Base-by-base conservation (phyloP, 2,888 invertebrate species). In the Coleophora deauratella region DNA sequence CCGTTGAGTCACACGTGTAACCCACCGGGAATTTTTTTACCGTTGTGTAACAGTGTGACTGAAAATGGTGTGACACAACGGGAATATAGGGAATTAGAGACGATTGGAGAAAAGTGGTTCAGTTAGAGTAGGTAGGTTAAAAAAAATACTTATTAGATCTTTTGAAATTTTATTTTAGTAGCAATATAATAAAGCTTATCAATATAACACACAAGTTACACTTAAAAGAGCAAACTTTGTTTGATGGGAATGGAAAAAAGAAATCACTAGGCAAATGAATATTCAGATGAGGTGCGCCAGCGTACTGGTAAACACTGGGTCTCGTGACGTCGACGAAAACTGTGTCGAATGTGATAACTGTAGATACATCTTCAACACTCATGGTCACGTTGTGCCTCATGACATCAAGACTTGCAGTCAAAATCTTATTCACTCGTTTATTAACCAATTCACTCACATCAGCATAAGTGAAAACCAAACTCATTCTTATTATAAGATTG, bases 241-340 rank as follows among this genome's bases (percentile, higher is more conserved):
- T 80, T 28, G 70, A 68, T 41, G 86, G 69, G 53, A 90, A 90
- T 1, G 93, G 93, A 60, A 92, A 91, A 67, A 93, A 93, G 65
- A 93, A 93, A 66, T 93, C 91, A 50, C 87, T 85, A 1, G 93
- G 92, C 41, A 93, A 77, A 64, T 88, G 85, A 43, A 91, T 86
- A 54, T 90, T 88, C 42, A 92, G 79, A 45, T 89, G 86, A 12
- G 92, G 91, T 43, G 89, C 86, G 42, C 87, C 87, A 8, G 90
- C 90, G 52, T 73, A 73, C 47, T 77, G 67, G 15, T 61, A 55
- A 21, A 57, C 50, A 34, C 62, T 61, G 4, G 69, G 66, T 38
- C 60, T 71, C 3, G 74, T 74, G n/a, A 65, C 57, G 44, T 86
- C 81, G 13, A 81, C 55, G 35, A 84, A 86, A 41, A 50, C 67